Evolutionary conservation across 2,113 vertebrate species (phyloP), one percentile per base, ranked within the genome.

Genomic region (Struthio camelus): DNA sequence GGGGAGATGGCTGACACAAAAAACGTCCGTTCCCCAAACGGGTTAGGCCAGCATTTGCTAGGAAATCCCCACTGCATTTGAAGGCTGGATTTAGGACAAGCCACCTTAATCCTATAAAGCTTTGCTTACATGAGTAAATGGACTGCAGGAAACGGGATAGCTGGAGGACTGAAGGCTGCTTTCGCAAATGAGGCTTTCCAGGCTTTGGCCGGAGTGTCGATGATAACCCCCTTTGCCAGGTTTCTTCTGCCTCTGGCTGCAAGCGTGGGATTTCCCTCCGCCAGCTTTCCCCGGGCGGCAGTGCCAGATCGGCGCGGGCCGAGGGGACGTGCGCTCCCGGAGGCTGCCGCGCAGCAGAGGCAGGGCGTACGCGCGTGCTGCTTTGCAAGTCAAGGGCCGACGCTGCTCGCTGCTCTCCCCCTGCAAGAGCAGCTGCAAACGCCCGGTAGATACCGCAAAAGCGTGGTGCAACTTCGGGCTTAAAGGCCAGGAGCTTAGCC

Each of bases 51-150:
- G 75, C 86, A 70, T 89, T 85, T 76, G 59, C 76, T 42, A 56
- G 91, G 94, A 94, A 96, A 96, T 81, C 76, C 77, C 75, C 51
- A 4, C 40, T 56, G 65, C 28, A 4, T 87, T 92, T 94, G 92
- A 96, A 80, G 92, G 79, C 46, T 85, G 89, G 70, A 92, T 94
- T 95, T 96, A 94, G 92, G 64, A 89, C 80, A 90, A 95, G 81
- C 86, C 71, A 66, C 66, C 50, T 36, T 95, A 94, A 96, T 94
- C 87, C 87, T 62, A 48, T 70, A 83, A 91, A 93, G 89, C 86
- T 92, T 85, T 89, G 78, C 66, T 91, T 82, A 73, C 71, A 75
- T 8, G 75, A 89, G 78, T 73, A 91, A 87, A 89, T 17, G 86
- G 61, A 12, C 76, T 54, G 51, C 69, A 90, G 65, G 59, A 77